Base-by-base conservation (phyloP, 1,140 invertebrate genomes). In the Ericerus pela region DNA sequence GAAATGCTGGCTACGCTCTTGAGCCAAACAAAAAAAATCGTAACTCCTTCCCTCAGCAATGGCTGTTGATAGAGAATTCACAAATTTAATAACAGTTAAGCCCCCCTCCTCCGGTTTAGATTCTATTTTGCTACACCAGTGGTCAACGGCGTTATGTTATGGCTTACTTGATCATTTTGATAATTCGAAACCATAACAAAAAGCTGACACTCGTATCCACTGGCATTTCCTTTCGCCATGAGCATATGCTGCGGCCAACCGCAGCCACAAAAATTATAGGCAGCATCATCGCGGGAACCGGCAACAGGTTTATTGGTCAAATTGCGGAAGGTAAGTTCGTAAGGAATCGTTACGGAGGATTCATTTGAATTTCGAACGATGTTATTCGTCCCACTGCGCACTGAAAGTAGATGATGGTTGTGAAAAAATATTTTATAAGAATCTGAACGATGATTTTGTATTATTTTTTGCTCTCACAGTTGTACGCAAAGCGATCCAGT, bases 181-280 rank as follows among this genome's bases (percentile, higher is more conserved):
- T 79, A 84, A 69, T 89, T 79, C 27, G 85, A 83, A 14, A 88
- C 72, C 84, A 89, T 89, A 38, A 80, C 79, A 66, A 88, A 89
- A 2, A 89, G 66, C 53, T 85, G 76, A 64, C 80, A 79, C 0
- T 70, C 67, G 65, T 78, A 78, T 20, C 86, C 86, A 56, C 76
- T 73, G 3, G 73, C 66, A 3, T 68, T 78, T 24, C 88, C 87
- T 68, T 80, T 84, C 0, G 86, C 81, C 26, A 87, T 65, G 1
- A 91, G 72, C 79, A 90, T 79, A 65, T 91, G 85, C 43, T 88
- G 78, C 1, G 88, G 88, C 85, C 85, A 89, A 41, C 87, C 87
- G 66, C 86, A 90, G 30, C 86, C 85, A 67, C 87, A 89, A 73
- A 83, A 85, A 66, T 85, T 84, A 27, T 70, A 60, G 24, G 62